Percentiles rank a stretch among this genome's conserved stretches.
These are phyloP conservation scores for Erannis defoliaria DNA, from an alignment of 2,888 invertebrate genomes.

Conservation along the genomic window DNA sequence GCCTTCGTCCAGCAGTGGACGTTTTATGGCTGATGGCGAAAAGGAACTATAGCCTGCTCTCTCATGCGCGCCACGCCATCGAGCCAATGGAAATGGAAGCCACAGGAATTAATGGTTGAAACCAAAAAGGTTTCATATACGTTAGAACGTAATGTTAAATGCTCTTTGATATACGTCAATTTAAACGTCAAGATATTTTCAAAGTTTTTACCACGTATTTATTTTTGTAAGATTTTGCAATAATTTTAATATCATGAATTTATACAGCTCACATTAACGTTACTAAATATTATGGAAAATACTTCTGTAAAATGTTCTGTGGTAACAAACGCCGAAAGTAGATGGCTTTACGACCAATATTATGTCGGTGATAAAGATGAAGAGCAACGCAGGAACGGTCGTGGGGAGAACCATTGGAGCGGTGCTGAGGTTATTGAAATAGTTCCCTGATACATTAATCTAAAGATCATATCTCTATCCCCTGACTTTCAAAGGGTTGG, in stretches of 20 bases:
- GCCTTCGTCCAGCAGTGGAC: no score
- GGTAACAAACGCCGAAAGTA: constrained; percentile 50
- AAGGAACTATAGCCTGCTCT: no score
- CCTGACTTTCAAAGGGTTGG: no score
- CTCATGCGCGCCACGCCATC: no score
- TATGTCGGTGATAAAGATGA: constrained; percentile 71
- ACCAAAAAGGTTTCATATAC: no score
- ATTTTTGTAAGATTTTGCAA: not conserved
- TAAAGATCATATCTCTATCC: not conserved
- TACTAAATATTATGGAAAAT: constrained; percentile 27
- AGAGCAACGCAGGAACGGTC: constrained; percentile 55
- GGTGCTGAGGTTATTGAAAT: constrained; percentile 63
- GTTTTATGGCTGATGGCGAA: no score
- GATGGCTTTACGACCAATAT: constrained; percentile 67
- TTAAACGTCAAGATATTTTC: not conserved
- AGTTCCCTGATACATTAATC: not conserved
- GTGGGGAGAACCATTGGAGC: constrained; percentile 67
- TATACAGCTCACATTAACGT: not conserved
- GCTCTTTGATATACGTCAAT: not conserved
- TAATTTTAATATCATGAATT: constrained; percentile 4
- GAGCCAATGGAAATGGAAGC: no score
- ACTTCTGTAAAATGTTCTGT: constrained; percentile 43
- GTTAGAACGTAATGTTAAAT: no score
- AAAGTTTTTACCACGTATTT: not conserved
- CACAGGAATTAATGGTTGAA: no score